Percentiles rank a stretch among this genome's conserved stretches.
Conservation (phyloP, 2,113 vertebrate genomes). For the Megaceryle maxima region DNA sequence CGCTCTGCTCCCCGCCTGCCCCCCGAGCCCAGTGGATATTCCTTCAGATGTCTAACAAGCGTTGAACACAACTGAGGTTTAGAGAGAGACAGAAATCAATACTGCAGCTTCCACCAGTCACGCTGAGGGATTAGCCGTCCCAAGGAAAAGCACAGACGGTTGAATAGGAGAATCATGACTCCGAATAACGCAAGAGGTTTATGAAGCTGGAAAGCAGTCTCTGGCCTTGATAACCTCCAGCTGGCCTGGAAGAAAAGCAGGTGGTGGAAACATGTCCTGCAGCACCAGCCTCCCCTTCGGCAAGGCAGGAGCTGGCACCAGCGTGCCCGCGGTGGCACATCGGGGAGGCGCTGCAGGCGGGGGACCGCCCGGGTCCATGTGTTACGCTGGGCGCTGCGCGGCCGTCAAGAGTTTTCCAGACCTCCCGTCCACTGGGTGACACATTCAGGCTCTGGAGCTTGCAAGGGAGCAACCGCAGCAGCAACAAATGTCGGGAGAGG, state of each 20-base stretch:
- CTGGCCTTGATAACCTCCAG: conserved; percentile 70
- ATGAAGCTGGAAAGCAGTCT: conserved; percentile 73
- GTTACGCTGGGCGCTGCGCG: rapidly evolving
- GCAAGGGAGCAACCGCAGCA: neutral
- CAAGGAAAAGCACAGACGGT: conserved; percentile 74
- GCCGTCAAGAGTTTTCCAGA: rapidly evolving
- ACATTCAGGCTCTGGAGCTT: rapidly evolving
- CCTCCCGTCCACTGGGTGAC: rapidly evolving
- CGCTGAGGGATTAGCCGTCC: conserved; percentile 82
- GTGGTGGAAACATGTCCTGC: conserved; percentile 19
- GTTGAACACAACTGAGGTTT: conserved; percentile 79
- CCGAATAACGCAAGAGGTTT: conserved; percentile 80
- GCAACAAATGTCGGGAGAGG: neutral
- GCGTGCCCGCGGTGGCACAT: neutral
- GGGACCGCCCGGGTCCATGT: neutral
- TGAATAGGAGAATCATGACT: conserved; percentile 81
- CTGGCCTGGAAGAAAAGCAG: conserved; percentile 41
- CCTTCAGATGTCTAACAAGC: conserved; percentile 83
- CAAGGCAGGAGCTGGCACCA: conserved; percentile 19
- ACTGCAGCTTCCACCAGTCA: conserved; percentile 78
- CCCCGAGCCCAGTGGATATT: conserved; percentile 76
- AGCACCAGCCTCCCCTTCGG: conserved; percentile 6
- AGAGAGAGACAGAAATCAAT: conserved; percentile 87
- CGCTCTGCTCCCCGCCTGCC: conserved; percentile 67
- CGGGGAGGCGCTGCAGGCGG: neutral